phyloP scores from a whole-genome alignment of 2,113 vertebrate genomes.

The Tamias sibiricus region DNA sequence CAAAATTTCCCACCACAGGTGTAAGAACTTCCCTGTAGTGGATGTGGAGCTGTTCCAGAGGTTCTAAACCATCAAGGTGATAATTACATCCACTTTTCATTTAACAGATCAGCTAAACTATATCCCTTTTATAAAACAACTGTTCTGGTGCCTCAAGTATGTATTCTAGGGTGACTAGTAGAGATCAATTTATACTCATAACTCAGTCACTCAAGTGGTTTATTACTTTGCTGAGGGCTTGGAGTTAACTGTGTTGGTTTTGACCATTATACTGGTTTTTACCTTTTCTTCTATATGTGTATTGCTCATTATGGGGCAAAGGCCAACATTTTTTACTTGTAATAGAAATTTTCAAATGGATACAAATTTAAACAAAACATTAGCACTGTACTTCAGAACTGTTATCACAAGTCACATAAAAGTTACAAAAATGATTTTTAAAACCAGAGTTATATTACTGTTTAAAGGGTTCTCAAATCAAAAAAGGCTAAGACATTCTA shows the following conservation, averaged over 20 bases:
- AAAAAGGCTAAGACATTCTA: background rate
- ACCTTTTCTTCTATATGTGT: background rate
- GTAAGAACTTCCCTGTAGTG: background rate
- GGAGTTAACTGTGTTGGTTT: background rate
- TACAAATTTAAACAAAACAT: background rate
- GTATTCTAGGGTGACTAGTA: background rate
- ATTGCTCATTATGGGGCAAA: background rate
- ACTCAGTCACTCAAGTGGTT: background rate
- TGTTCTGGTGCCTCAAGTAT: background rate
- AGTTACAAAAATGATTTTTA: background rate
- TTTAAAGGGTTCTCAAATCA: background rate
- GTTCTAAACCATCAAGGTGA: background rate
- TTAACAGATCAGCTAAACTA: background rate
- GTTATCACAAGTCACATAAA: background rate
- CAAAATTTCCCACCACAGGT: background rate
- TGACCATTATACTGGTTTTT: background rate
- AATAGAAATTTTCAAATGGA: background rate
- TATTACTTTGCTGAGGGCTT: background rate
- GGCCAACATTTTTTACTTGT: background rate
- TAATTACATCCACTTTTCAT: background rate
- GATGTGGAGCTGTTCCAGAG: background rate
- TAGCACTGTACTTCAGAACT: background rate
- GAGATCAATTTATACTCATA: background rate
- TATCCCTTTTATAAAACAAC: background rate
- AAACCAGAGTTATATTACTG: background rate